Conservation (phyloP, 2,113 vertebrate species). For the Gallinago paraguaiae region DNA sequence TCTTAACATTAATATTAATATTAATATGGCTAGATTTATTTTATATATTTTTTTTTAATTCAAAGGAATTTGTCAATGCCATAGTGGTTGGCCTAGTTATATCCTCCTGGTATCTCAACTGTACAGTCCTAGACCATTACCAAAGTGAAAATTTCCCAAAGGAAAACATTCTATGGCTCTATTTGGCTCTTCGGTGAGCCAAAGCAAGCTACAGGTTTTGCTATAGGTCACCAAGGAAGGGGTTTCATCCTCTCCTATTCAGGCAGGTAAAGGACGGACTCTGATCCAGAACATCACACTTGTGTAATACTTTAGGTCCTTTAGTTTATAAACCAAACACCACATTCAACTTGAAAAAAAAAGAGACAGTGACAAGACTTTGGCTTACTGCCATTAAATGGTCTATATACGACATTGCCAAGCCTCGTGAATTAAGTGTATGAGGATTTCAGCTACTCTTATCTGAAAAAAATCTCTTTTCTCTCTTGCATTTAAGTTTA, state of each 20-base stretch:
- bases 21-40: not conserved
- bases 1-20: not conserved
- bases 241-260: not conserved
- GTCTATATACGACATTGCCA: not conserved
- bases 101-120: not conserved
- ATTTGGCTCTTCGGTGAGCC: not conserved
- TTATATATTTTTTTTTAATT: not conserved
- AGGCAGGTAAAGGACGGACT: not conserved
- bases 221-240: not conserved
- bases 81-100: not conserved
- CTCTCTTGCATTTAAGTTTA: constrained; percentile 54
- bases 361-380: not conserved
- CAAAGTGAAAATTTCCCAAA: not conserved
- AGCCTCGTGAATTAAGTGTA: constrained; percentile 13
- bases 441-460: constrained; percentile 43
- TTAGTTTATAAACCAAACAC: constrained; percentile 5
- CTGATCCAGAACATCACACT: not conserved
- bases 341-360: not conserved
- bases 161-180: not conserved
- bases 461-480: constrained; percentile 9
- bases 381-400: not conserved
- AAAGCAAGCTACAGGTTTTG: not conserved
- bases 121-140: not conserved
- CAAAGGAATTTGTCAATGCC: not conserved
- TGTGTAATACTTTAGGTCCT: not conserved